Evolutionary conservation across 2,797 vertebrate species (phyloP), one percentile per base, ranked within the genome.

Genomic region (Amphiprion clarkii): DNA sequence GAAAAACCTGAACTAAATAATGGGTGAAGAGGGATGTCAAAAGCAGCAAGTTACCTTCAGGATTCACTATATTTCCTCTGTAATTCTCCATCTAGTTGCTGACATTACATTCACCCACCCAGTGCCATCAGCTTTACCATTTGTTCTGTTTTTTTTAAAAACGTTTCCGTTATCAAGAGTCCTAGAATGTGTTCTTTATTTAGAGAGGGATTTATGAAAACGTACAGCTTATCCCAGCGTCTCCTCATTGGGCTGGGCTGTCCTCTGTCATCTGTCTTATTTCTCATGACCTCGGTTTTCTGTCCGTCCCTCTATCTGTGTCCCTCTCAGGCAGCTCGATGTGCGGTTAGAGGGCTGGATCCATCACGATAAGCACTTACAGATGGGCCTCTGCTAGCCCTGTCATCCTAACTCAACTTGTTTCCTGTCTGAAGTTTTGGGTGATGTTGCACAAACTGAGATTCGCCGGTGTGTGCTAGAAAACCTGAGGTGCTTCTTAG

Each of bases 341-440:
- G 88, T 91, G 89, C 14, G 87, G 87, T 91, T 88, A 83, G 81
- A 85, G 72, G 84, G 79, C 83, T 82, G 84, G 83, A 91, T 91
- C 90, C 88, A 87, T 90, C 88, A 91, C 52, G 64, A 80, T 95
- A 94, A 95, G 76, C 85, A 71, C 85, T 94, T 92, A 72, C 94
- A 94, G 93, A 95, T 94, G 93, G 90, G 70, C 79, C 54, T 71
- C 65, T 73, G 63, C 77, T 82, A 63, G 81, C 85, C 64, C 81
- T 82, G 73, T 83, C 85, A 69, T 84, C 74, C 81, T 71, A 66
- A 79, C 56, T 69, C 69, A 62, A 74, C 73, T 77, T 13, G 54
- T 78, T 82, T 76, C 58, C 46, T 77, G 71, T 83, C 54, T 67
- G 69, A 71, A 5, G 49, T 75, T 74, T 21, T 13, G 27, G 48